These are phyloP conservation scores for Urosaurus nigricauda DNA, from an alignment of 2,797 vertebrate genomes.

Conservation along the genomic window DNA sequence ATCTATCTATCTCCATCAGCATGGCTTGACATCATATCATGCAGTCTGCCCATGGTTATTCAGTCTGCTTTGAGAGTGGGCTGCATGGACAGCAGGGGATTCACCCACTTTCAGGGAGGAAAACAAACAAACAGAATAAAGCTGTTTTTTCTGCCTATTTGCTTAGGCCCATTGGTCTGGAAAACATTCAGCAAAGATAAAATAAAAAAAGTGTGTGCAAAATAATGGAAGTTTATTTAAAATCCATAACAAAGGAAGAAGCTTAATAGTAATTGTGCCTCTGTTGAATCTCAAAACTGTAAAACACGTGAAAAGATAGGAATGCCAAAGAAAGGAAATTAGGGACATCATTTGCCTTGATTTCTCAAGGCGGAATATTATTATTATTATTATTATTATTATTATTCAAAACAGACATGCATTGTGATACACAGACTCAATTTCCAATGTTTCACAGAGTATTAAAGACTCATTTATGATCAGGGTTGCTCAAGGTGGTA, in stretches of 20 bases:
- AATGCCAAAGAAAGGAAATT: neutral
- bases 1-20: too few relatives aligned
- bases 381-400: too few relatives aligned
- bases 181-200: neutral
- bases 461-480: neutral
- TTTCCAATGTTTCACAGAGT: neutral
- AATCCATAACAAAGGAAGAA: neutral
- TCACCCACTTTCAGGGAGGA: too few relatives aligned
- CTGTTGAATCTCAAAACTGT: neutral
- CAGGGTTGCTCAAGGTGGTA: conserved; percentile 5
- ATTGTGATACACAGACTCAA: neutral
- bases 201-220: neutral
- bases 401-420: neutral
- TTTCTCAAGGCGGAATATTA: too few relatives aligned
- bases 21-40: too few relatives aligned
- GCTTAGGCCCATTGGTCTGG: neutral
- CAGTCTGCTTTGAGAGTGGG: too few relatives aligned
- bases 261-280: neutral
- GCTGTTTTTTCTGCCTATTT: too few relatives aligned
- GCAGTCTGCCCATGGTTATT: too few relatives aligned
- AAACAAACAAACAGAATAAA: too few relatives aligned
- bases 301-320: neutral
- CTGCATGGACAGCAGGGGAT: too few relatives aligned
- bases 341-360: neutral
- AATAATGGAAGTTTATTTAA: neutral